These are phyloP conservation scores for Sebastes iracundus DNA, from an alignment of 2,797 vertebrate species.

Conservation along the genomic window DNA sequence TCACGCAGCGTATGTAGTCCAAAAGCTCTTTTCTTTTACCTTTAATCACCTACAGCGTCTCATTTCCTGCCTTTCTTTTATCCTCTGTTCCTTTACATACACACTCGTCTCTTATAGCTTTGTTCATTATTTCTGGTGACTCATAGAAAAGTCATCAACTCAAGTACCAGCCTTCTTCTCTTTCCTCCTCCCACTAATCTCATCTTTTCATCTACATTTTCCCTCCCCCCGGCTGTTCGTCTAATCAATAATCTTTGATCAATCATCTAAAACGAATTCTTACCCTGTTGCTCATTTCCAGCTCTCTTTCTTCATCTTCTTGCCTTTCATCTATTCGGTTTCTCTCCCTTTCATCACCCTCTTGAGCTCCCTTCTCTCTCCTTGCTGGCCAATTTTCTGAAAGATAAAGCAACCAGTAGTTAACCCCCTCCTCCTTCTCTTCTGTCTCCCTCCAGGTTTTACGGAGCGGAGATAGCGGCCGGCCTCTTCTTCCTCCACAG, in stretches of 20 bases:
- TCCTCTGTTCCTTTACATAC: conserved; percentile 31
- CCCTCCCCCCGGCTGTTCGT: conserved; percentile 45
- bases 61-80: conserved; percentile 39
- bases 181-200: conserved; percentile 52
- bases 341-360: conserved; percentile 70
- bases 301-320: conserved; percentile 46
- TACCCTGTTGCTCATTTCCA: conserved; percentile 50
- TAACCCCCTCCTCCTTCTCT: not conserved
- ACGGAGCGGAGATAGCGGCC: conserved; percentile 91
- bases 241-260: conserved; percentile 76
- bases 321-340: conserved; percentile 68
- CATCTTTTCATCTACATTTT: conserved; percentile 39
- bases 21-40: conserved; percentile 32
- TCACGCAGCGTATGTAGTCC: conserved; percentile 89
- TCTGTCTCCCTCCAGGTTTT: conserved; percentile 83
- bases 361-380: conserved; percentile 19
- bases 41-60: conserved; percentile 54
- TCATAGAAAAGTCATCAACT: conserved; percentile 56
- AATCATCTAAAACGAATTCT: conserved; percentile 62
- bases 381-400: conserved; percentile 32
- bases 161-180: conserved; percentile 9
- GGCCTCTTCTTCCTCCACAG: conserved; percentile 93
- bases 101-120: conserved; percentile 36
- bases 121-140: conserved; percentile 55
- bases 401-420: conserved; percentile 33